These are phyloP conservation scores for Sceliomorpha sp. DNA, from an alignment of 2,888 invertebrate species.

Conservation along the genomic window DNA sequence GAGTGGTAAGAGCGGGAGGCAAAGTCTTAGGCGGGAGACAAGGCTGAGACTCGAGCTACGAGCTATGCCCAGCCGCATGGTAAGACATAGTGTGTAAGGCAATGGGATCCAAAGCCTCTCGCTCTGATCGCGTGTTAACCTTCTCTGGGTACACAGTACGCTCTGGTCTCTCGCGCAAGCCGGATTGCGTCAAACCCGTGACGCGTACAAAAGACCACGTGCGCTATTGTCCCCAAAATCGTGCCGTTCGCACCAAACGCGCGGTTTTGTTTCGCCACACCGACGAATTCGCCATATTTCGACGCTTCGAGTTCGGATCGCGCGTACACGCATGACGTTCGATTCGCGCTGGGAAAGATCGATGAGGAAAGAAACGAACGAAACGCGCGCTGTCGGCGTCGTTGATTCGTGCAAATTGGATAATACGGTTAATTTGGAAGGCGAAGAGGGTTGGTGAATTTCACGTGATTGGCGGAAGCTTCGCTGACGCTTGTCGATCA, in stretches of 20 bases:
- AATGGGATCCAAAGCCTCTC: slow-evolving; percentile 65
- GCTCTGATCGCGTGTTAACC: slow-evolving; percentile 72
- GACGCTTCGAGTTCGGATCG: background rate
- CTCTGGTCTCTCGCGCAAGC: slow-evolving; percentile 75
- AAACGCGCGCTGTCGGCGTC: no score
- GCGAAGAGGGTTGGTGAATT: no score
- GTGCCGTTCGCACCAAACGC: no score
- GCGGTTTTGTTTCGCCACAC: slow-evolving; percentile 1
- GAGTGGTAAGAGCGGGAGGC: slow-evolving; percentile 52
- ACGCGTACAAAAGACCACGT: slow-evolving; percentile 61
- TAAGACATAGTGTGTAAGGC: slow-evolving; percentile 62
- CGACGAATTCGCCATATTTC: no score
- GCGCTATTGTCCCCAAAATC: slow-evolving; percentile 35
- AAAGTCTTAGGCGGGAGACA: slow-evolving; percentile 53
- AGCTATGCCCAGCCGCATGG: slow-evolving; percentile 61
- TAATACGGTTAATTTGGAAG: no score
- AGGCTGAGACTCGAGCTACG: slow-evolving; percentile 56
- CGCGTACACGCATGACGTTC: slow-evolving; percentile 13
- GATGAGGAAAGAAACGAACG: no score
- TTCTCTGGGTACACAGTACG: slow-evolving; percentile 72
- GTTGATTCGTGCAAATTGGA: no score
- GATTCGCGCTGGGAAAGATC: no score
- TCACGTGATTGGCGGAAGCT: no score
- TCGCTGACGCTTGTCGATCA: no score
- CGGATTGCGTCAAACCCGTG: slow-evolving; percentile 62